Conservation (phyloP, 2,113 vertebrate species). For the Syngnathus scovelli region DNA sequence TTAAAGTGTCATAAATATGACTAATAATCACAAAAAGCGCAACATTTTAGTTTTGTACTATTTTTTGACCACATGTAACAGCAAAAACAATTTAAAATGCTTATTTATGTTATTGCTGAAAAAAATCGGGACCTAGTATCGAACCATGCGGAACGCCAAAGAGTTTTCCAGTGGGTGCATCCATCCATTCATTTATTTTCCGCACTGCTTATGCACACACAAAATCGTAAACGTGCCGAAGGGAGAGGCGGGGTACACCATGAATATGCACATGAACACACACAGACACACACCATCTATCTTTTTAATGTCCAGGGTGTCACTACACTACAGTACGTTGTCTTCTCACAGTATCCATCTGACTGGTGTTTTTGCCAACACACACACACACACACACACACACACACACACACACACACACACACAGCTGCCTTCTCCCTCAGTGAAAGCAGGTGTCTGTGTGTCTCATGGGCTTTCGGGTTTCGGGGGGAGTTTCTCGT, state of each 20-base stretch:
- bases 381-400: slow-evolving; percentile 13
- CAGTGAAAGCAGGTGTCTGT: slow-evolving; percentile 65
- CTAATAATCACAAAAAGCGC: background rate
- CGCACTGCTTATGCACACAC: too few species aligned
- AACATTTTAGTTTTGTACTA: background rate
- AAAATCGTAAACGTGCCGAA: too few species aligned
- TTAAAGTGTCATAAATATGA: background rate
- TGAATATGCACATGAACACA: too few species aligned
- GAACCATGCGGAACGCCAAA: background rate
- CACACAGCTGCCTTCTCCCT: slow-evolving; percentile 48
- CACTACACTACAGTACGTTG: slow-evolving; percentile 3
- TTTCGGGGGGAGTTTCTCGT: slow-evolving; percentile 20
- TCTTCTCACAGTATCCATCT: slow-evolving; percentile 33
- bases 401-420: slow-evolving; percentile 7
- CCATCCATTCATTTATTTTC: too few species aligned
- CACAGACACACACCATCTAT: background rate
- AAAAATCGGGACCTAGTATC: background rate
- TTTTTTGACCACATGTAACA: background rate
- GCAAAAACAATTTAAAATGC: background rate
- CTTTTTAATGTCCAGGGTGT: background rate
- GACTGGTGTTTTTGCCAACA: slow-evolving; percentile 56
- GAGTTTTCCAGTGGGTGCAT: background rate
- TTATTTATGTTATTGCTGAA: background rate
- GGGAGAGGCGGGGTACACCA: too few species aligned
- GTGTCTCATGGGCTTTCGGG: slow-evolving; percentile 60